phyloP scores from a whole-genome alignment of 1,140 invertebrate species.

The Diuraphis noxia region DNA sequence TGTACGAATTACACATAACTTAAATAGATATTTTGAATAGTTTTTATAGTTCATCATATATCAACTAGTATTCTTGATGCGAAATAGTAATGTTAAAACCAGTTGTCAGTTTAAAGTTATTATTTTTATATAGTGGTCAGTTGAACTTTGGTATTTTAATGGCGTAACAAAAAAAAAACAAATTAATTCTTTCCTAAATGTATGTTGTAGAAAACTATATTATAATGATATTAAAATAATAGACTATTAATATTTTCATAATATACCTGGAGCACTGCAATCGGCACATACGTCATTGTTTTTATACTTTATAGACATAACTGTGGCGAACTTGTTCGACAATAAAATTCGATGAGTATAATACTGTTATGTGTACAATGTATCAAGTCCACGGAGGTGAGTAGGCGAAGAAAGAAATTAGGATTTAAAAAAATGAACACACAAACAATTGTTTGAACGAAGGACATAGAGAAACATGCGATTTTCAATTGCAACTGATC shows the following conservation, averaged over 20 bases:
- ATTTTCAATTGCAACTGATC: too few species aligned
- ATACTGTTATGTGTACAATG: background rate
- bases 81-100: too few species aligned
- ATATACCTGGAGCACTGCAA: constrained; percentile 44
- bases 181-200: background rate
- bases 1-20: background rate
- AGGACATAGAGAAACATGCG: background rate
- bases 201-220: background rate
- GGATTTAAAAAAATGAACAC: background rate
- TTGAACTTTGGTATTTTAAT: background rate
- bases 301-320: constrained; percentile 33
- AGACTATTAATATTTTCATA: background rate
- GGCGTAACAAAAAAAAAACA: background rate
- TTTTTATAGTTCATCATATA: too few species aligned
- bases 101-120: background rate
- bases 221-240: background rate
- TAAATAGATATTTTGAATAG: background rate
- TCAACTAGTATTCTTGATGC: too few species aligned
- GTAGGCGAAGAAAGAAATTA: background rate
- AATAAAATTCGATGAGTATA: background rate
- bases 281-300: constrained; percentile 24
- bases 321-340: background rate
- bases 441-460: background rate
- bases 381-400: background rate
- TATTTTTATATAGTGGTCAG: background rate